These are phyloP conservation scores for Sepioteuthis lessoniana DNA, from an alignment of 2,888 invertebrate species.

Conservation along the genomic window DNA sequence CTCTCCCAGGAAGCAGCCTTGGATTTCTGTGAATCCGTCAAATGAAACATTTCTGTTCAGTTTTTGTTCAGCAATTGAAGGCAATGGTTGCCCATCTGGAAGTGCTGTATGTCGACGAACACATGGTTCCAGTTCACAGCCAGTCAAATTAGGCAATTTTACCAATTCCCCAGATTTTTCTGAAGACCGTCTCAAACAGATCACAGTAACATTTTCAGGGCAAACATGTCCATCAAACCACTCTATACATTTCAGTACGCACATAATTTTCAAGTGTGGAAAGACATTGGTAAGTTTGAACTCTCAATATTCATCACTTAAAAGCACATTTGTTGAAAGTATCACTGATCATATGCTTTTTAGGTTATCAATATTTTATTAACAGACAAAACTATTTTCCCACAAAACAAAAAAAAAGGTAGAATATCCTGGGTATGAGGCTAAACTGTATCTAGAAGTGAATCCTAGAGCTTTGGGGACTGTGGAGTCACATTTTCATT, in stretches of 20 bases:
- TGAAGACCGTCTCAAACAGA: background rate
- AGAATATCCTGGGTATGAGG: too few species aligned
- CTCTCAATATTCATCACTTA: background rate
- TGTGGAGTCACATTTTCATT: too few species aligned
- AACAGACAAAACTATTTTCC: too few species aligned
- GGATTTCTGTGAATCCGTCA: slow-evolving; percentile 35
- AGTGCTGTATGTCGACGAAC: background rate
- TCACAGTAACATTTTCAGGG: slow-evolving; percentile 55
- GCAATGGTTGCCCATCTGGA: background rate
- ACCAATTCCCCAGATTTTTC: background rate
- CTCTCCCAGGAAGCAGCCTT: background rate
- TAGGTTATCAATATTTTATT: too few species aligned
- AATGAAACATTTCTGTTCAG: slow-evolving; percentile 23
- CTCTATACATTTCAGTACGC: slow-evolving; percentile 55
- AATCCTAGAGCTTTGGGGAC: too few species aligned
- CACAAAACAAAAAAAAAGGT: too few species aligned
- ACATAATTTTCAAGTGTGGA: slow-evolving; percentile 68
- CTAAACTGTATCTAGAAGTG: too few species aligned
- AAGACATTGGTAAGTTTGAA: slow-evolving; percentile 61
- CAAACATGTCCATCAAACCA: slow-evolving; percentile 56
- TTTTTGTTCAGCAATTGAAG: background rate
- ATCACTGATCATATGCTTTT: too few species aligned
- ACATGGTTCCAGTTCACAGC: background rate
- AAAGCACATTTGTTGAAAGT: too few species aligned
- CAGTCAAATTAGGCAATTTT: slow-evolving; percentile 2